Evolutionary conservation across 2,888 invertebrate species (phyloP).

Genomic region (Drosophila falleni): DNA sequence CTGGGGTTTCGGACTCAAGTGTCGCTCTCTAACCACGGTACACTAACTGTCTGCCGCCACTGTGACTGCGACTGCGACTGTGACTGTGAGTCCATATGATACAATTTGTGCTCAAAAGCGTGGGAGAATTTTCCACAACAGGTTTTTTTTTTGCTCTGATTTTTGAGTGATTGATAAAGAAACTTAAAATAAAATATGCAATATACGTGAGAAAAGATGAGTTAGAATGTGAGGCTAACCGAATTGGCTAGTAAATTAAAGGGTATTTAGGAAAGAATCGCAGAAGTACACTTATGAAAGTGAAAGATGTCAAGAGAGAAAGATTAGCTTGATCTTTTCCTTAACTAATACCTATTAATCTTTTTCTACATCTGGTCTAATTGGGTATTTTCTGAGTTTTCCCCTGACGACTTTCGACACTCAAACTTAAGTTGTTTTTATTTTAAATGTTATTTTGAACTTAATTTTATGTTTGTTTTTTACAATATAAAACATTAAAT

Average conservation of each 20-base stretch:
- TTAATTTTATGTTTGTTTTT: too few species aligned
- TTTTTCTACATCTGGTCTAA: too few species aligned
- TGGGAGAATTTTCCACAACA: slow-evolving; percentile 61
- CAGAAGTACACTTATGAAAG: too few species aligned
- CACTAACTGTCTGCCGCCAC: slow-evolving; percentile 16
- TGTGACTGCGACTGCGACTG: slow-evolving; percentile 14
- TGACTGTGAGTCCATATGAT: background rate
- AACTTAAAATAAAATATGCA: slow-evolving; percentile 11
- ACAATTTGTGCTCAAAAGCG: slow-evolving; percentile 42
- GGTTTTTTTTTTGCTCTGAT: slow-evolving; percentile 20
- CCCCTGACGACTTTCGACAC: too few species aligned
- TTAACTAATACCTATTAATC: background rate
- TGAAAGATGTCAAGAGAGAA: background rate
- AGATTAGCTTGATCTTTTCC: background rate
- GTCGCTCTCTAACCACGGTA: slow-evolving; percentile 40
- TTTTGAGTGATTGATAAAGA: slow-evolving; percentile 3
- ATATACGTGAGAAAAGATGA: slow-evolving; percentile 1
- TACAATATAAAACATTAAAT: too few species aligned
- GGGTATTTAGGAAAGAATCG: background rate
- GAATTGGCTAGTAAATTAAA: background rate
- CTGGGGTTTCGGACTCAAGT: slow-evolving; percentile 71
- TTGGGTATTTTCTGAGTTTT: too few species aligned
- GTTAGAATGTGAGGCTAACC: background rate
- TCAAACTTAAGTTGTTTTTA: too few species aligned
- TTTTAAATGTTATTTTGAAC: too few species aligned